Conservation (phyloP, 2,797 vertebrate species). For the Periparus ater region DNA sequence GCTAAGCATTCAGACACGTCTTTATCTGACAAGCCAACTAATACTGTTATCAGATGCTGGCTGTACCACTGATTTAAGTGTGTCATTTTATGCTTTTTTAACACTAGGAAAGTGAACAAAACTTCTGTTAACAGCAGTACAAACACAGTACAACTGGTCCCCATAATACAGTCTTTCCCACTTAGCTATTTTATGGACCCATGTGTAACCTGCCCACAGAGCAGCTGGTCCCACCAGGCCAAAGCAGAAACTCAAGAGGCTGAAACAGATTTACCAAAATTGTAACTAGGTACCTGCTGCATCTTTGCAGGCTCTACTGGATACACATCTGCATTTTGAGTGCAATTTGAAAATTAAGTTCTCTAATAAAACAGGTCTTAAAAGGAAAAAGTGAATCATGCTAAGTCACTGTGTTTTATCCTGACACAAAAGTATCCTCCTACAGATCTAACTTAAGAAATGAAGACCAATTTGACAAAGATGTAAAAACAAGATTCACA, state of each 20-base stretch:
- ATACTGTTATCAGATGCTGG: background rate
- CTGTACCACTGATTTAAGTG: background rate
- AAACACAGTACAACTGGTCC: background rate
- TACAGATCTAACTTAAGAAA: conserved; percentile 36
- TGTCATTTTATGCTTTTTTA: background rate
- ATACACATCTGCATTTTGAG: background rate
- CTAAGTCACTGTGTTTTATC: conserved; percentile 27
- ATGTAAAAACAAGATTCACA: conserved; percentile 23
- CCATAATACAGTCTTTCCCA: background rate
- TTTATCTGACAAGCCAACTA: conserved; percentile 5
- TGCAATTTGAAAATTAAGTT: background rate
- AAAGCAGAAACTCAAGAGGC: background rate
- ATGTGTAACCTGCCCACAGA: background rate
- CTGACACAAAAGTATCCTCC: conserved; percentile 43
- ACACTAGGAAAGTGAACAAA: background rate
- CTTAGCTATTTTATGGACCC: background rate
- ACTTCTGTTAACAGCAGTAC: background rate
- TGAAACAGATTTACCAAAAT: background rate
- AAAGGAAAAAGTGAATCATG: conserved; percentile 41
- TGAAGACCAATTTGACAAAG: conserved; percentile 27
- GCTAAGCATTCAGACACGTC: background rate
- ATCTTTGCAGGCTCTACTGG: background rate
- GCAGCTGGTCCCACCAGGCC: background rate
- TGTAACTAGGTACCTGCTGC: background rate
- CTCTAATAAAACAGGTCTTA: background rate